Evolutionary conservation across 2,888 invertebrate genomes (phyloP).

Genomic region (Drosophila lutescens): DNA sequence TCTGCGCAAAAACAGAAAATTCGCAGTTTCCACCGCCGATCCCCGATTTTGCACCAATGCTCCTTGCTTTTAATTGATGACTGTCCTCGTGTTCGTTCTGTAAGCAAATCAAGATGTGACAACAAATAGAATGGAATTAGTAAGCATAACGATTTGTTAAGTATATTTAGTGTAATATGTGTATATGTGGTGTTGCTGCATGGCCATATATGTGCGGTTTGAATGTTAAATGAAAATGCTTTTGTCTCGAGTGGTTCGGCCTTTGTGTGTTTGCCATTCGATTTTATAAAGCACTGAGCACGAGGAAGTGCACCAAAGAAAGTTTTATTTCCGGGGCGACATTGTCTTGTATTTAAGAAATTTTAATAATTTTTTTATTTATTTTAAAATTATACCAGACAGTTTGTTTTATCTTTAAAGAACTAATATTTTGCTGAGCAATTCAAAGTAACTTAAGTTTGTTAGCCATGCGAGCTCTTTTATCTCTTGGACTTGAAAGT

Average conservation of each 20-base stretch:
- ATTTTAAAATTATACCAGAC: no score
- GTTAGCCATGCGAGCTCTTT: not conserved
- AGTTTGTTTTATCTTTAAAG: not conserved
- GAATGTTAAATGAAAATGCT: conserved; percentile 36
- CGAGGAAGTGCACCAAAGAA: conserved; percentile 28
- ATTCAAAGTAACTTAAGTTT: no score
- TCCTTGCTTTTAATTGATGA: conserved; percentile 36
- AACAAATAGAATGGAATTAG: conserved; percentile 45
- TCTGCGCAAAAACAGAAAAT: conserved; percentile 37
- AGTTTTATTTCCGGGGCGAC: conserved; percentile 18
- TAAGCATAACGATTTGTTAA: conserved; percentile 33
- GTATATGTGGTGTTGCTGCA: not conserved
- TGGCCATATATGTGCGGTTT: conserved; percentile 41
- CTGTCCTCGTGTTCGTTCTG: conserved; percentile 55
- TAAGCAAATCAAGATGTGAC: conserved; percentile 35
- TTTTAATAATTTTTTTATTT: no score
- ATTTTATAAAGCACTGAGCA: conserved; percentile 7
- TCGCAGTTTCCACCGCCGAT: conserved; percentile 28
- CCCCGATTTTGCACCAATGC: conserved; percentile 43
- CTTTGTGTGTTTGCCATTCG: conserved; percentile 32
- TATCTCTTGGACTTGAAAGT: not conserved
- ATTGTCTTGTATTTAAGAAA: not conserved
- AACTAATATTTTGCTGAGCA: not conserved
- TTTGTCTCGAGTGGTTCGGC: conserved; percentile 32
- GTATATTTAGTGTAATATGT: conserved; percentile 15